A percentile compares a stretch with the other conserved stretches of the same genome.
These are phyloP conservation scores for Pyrochroa serraticornis DNA, from an alignment of 2,888 invertebrate species.

Conservation along the genomic window DNA sequence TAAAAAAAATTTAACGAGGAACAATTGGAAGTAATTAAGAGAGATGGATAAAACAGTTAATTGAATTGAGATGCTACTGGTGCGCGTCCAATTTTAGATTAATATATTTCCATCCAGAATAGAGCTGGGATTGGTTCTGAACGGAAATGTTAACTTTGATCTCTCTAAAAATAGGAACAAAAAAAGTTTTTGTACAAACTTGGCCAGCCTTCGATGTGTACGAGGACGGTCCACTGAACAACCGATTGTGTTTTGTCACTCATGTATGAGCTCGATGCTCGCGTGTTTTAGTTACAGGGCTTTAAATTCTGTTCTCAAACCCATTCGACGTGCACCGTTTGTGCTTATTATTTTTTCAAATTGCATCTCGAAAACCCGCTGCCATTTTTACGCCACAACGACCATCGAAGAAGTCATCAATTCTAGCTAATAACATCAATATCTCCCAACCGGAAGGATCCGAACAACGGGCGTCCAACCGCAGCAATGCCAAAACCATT, in stretches of 20 bases:
- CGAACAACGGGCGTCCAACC: too few relatives aligned
- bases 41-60: conserved; percentile 32
- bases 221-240: conserved; percentile 51
- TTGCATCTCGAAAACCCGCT: too few relatives aligned
- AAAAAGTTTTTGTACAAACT: conserved; percentile 51
- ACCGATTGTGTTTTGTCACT: conserved; percentile 55
- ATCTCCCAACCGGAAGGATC: too few relatives aligned
- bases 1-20: conserved; percentile 3
- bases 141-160: conserved; percentile 53
- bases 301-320: conserved; percentile 8
- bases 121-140: conserved; percentile 49
- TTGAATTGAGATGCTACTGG: conserved; percentile 41
- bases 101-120: conserved; percentile 45
- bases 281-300: conserved; percentile 20
- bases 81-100: conserved; percentile 46
- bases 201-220: conserved; percentile 52
- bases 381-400: too few relatives aligned
- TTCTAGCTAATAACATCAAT: too few relatives aligned
- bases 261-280: conserved; percentile 48
- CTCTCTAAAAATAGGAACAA: conserved; percentile 45
- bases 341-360: too few relatives aligned
- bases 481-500: too few relatives aligned
- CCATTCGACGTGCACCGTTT: background rate
- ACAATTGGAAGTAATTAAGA: conserved; percentile 29
- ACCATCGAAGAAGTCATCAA: too few relatives aligned